phyloP scores from a whole-genome alignment of 37 sponge, comb jelly and placozoan species.

The Geodia barretti region DNA sequence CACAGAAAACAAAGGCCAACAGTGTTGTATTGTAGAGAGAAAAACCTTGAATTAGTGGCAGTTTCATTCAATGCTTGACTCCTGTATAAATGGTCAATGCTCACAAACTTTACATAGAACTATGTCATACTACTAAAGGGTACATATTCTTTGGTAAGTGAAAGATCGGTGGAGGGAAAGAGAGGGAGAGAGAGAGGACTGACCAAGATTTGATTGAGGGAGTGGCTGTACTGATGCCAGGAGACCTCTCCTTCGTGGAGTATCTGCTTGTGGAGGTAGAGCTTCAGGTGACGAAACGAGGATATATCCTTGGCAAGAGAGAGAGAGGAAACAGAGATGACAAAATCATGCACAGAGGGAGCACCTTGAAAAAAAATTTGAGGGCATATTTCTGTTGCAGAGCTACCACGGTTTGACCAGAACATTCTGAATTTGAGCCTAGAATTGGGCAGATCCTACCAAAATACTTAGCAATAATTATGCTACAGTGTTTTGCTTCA shows the following conservation, averaged over 20 bases:
- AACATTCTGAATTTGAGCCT: neutral
- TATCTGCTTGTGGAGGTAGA: constrained; percentile 22
- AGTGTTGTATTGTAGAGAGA: no score
- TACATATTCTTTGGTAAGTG: neutral
- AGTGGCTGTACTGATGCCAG: constrained; percentile 76
- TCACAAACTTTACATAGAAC: neutral
- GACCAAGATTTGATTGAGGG: constrained; percentile 56
- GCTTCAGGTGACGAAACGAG: constrained; percentile 52
- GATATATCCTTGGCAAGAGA: constrained; percentile 31
- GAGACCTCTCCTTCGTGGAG: constrained; percentile 68
- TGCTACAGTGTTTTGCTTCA: neutral
- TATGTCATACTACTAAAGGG: neutral
- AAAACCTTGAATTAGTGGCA: no score
- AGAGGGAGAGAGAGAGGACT: neutral
- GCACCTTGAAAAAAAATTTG: neutral
- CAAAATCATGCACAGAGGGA: neutral
- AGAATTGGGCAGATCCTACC: neutral
- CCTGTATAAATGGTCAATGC: no score
- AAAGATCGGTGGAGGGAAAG: neutral
- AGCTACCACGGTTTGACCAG: neutral
- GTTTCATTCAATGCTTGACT: no score
- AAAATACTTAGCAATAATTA: neutral
- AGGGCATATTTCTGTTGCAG: neutral
- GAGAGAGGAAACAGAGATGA: neutral
- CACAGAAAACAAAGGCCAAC: neutral